phyloP scores from a whole-genome alignment of 2,113 vertebrate species.

The Eleginops maclovinus region DNA sequence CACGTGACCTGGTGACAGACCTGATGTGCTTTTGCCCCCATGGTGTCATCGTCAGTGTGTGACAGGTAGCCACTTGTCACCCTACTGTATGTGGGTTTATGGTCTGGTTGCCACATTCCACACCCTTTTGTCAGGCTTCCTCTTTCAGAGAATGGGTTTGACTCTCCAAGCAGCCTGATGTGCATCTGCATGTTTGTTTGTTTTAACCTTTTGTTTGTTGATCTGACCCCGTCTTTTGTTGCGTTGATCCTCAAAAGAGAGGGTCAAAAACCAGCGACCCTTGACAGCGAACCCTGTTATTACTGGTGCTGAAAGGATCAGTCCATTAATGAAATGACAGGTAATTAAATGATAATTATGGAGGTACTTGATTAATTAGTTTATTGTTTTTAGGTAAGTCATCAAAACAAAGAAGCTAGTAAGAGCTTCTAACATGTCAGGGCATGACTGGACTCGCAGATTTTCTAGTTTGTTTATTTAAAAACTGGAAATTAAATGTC shows the following conservation, averaged over 20 bases:
- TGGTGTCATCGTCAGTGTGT: conserved; percentile 49
- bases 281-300: neutral
- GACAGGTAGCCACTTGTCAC: conserved; percentile 72
- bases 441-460: too few relatives aligned
- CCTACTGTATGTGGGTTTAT: conserved; percentile 74
- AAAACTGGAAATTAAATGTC: neutral
- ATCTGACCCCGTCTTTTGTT: neutral
- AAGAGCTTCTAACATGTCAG: neutral
- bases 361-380: too few relatives aligned
- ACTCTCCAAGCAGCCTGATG: neutral
- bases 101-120: conserved; percentile 84
- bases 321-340: neutral
- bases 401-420: neutral
- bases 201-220: conserved; percentile 29
- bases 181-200: conserved; percentile 33
- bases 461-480: neutral
- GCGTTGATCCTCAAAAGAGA: conserved; percentile 11
- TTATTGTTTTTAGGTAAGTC: too few relatives aligned
- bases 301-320: neutral
- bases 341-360: neutral
- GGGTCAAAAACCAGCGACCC: conserved; percentile 15
- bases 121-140: conserved; percentile 73
- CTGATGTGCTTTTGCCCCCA: conserved; percentile 27
- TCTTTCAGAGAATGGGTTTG: conserved; percentile 7
- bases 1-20: conserved; percentile 1